A percentile compares a stretch with the other conserved stretches of the same genome.
phyloP scores from a whole-genome alignment of 2,888 invertebrate species.

The Rotaria socialis region DNA sequence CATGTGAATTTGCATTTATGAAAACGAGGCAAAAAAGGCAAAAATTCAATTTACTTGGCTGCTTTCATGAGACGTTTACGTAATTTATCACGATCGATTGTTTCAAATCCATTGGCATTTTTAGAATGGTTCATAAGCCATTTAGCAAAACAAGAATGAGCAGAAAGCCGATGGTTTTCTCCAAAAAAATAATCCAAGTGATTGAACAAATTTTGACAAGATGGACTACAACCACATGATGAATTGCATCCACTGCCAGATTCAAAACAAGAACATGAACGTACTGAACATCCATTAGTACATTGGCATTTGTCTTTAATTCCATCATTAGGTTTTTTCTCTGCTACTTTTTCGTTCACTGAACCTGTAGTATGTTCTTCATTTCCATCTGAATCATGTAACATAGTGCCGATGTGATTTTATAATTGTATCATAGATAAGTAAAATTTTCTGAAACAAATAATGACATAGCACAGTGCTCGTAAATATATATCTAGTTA shows the following conservation, averaged over 20 bases:
- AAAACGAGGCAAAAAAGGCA: too few relatives aligned
- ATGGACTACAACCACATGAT: background rate
- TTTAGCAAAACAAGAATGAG: background rate
- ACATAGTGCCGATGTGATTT: background rate
- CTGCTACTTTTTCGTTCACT: background rate
- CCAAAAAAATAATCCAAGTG: background rate
- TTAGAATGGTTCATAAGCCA: background rate
- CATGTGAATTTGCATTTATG: too few relatives aligned
- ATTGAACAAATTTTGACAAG: constrained; percentile 11
- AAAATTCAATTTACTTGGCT: background rate
- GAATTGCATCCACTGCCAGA: background rate
- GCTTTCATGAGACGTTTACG: background rate
- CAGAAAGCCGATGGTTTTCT: background rate
- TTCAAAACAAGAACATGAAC: background rate
- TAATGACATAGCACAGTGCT: too few relatives aligned
- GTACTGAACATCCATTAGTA: background rate
- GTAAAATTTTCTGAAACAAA: too few relatives aligned
- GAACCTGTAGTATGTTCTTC: background rate
- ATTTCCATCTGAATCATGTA: background rate
- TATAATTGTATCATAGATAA: too few relatives aligned
- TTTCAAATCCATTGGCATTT: background rate
- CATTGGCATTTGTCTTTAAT: background rate
- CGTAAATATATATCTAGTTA: too few relatives aligned
- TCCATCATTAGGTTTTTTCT: background rate
- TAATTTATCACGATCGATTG: background rate